Conservation (phyloP, 1,140 invertebrate genomes). For the Phenacoccus solenopsis region DNA sequence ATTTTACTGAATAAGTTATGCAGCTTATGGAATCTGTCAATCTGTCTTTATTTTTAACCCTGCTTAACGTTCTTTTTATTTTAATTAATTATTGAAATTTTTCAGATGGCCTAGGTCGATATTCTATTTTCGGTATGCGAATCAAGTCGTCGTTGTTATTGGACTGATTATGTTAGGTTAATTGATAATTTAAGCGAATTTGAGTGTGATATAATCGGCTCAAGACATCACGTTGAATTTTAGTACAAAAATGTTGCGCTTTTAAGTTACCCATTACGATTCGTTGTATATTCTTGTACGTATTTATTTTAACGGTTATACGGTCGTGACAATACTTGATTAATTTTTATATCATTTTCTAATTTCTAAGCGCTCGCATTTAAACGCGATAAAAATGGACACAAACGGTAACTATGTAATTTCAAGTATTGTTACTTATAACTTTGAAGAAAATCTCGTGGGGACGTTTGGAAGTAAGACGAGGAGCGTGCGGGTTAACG, state of each 20-base stretch:
- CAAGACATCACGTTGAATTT: neutral
- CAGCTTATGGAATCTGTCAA: too few relatives aligned
- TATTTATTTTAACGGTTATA: neutral
- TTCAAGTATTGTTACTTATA: neutral
- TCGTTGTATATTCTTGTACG: neutral
- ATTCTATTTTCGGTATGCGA: neutral
- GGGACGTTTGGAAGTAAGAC: neutral
- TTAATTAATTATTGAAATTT: too few relatives aligned
- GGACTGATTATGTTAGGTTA: neutral
- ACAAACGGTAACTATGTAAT: neutral
- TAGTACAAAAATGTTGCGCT: constrained; percentile 1
- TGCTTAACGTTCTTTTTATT: too few relatives aligned
- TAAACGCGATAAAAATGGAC: too few relatives aligned
- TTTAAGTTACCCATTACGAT: neutral
- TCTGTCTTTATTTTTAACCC: too few relatives aligned
- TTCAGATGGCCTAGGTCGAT: neutral
- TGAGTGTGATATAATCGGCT: neutral
- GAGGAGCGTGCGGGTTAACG: neutral
- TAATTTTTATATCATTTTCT: neutral
- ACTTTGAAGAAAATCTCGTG: neutral
- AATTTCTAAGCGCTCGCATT: neutral
- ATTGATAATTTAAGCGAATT: neutral
- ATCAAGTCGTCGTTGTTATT: neutral
- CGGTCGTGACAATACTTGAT: neutral
- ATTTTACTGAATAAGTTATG: too few relatives aligned